Evolutionary conservation across 2,888 invertebrate species (phyloP), one percentile per base, ranked within the genome.

Genomic region (Ectemnius cavifrons): DNA sequence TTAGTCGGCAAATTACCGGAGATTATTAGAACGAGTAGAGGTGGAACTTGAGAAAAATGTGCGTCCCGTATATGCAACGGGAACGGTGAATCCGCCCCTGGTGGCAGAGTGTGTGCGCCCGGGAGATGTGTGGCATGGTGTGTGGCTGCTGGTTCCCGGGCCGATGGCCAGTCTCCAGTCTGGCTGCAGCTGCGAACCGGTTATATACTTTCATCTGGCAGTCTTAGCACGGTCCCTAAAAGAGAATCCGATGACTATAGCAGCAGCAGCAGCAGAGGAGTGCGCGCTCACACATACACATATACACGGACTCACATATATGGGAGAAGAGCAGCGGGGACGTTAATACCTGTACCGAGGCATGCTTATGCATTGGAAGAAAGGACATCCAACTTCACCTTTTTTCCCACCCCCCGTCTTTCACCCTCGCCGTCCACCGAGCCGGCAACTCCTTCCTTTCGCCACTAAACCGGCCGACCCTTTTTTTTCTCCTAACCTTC

Each of bases 151-250:
- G 76, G 73, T 73, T 72, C 83, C 71, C 75, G 73, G 79, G 78
- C 80, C 82, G 84, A 80, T 83, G 77, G 76, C 78, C 83, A 80
- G 81, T 82, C 83, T 81, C 79, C 77, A 74, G 83, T 77, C 79
- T 82, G 86, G 83, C 86, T 86, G 89, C 89, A 89, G 89, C 90
- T 90, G 90, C 89, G 89, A 90, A 90, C 90, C 90, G 90, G 90
- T 90, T 90, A 89, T 88, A 84, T 86, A 88, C 87, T 87, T 84
- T 86, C 86, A 85, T 85, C 85, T 81, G 83, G 83, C 80, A 81
- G 86, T 79, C 81, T 82, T 78, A 78, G 80, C 85, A 81, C 81
- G 77, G 80, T 79, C 81, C 84, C 83, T 80, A 84, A 83, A 80
- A 84, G 84, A 82, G 79, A 80, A 80, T 78, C 80, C 81, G 79